These are phyloP conservation scores for Digitonthophagus gazella DNA, from an alignment of 2,888 invertebrate genomes.

Conservation along the genomic window DNA sequence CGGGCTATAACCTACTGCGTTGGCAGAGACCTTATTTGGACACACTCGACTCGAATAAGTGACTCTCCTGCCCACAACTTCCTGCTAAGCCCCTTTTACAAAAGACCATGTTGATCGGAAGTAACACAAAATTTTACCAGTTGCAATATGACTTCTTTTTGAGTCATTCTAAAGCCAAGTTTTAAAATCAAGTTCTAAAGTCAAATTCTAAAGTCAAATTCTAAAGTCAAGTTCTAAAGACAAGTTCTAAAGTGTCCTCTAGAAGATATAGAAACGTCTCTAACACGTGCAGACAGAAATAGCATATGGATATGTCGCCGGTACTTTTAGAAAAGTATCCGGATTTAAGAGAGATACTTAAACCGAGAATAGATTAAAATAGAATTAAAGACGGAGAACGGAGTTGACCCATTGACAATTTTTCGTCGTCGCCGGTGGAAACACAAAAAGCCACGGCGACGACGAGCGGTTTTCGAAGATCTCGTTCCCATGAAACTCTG, in stretches of 20 bases:
- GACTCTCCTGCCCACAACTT: neutral
- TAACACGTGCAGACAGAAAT: neutral
- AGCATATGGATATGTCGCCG: neutral
- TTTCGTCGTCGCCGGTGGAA: slow-evolving; percentile 1
- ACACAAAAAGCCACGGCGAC: neutral
- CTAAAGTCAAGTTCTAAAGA: too few relatives aligned
- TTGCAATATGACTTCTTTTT: too few relatives aligned
- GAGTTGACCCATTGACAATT: slow-evolving; percentile 7
- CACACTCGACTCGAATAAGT: neutral
- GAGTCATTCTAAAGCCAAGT: too few relatives aligned
- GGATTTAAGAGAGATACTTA: neutral
- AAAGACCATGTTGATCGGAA: neutral
- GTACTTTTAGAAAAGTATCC: neutral
- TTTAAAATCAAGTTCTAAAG: too few relatives aligned
- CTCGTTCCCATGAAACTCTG: slow-evolving; percentile 4
- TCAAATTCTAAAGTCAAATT: too few relatives aligned
- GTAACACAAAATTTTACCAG: neutral
- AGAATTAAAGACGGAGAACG: neutral
- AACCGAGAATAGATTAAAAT: neutral
- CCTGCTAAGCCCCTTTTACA: neutral
- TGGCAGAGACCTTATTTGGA: neutral
- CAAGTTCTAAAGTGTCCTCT: too few relatives aligned
- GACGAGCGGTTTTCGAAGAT: neutral
- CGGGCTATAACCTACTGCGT: neutral
- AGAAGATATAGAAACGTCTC: neutral